These are phyloP conservation scores for Parus major DNA, from an alignment of 2,113 vertebrate genomes.

Conservation along the genomic window DNA sequence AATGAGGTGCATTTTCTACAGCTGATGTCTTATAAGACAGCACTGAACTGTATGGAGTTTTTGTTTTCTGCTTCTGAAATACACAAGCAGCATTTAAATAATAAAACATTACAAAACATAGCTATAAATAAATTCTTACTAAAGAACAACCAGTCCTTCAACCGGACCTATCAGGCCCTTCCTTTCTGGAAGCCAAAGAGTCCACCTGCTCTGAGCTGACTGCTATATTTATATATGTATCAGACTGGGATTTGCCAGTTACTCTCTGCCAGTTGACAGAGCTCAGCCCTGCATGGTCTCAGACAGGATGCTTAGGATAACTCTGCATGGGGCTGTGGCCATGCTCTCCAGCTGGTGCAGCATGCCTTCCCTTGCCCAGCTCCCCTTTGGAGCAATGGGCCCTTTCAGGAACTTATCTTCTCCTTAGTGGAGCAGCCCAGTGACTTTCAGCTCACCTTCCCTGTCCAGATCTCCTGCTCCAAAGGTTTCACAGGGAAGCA, in stretches of 20 bases:
- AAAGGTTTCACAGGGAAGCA: neutral
- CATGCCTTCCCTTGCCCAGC: neutral
- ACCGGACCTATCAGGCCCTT: neutral
- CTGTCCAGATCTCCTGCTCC: neutral
- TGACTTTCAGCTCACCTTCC: neutral
- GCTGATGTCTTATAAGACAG: neutral
- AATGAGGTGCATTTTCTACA: neutral
- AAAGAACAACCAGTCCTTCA: neutral
- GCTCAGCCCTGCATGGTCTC: neutral
- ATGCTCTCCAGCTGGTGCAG: neutral
- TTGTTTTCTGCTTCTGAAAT: neutral
- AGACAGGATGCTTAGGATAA: slow-evolving; percentile 31
- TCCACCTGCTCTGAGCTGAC: slow-evolving; percentile 44
- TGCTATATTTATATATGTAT: slow-evolving; percentile 38
- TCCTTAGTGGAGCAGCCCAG: neutral
- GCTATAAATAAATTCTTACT: slow-evolving; percentile 5
- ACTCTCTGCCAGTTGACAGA: neutral
- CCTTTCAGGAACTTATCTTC: neutral
- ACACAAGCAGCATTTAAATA: neutral
- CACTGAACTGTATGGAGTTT: accelerated
- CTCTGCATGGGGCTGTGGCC: neutral
- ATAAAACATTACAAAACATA: neutral
- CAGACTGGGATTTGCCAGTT: slow-evolving; percentile 25
- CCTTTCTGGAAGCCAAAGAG: neutral
- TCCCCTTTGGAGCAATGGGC: neutral